These are phyloP conservation scores for Chrysotoxum bicinctum DNA, from an alignment of 2,888 invertebrate genomes.

Conservation along the genomic window DNA sequence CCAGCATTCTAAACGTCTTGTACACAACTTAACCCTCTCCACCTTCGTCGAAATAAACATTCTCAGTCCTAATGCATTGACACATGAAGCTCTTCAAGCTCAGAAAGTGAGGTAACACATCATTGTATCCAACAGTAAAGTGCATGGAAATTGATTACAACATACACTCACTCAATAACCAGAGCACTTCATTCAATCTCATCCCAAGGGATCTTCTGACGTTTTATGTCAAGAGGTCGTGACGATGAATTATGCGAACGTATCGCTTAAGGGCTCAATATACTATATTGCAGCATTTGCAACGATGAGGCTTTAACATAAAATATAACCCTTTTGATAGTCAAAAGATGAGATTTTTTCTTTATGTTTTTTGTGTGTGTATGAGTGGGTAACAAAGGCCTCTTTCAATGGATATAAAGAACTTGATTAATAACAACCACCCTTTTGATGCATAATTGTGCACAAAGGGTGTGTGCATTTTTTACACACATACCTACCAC, in stretches of 20 bases:
- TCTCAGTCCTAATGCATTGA: conserved; percentile 9
- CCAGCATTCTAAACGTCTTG: background rate
- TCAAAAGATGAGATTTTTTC: conserved; percentile 22
- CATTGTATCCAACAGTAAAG: conserved; percentile 31
- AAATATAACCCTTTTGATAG: conserved; percentile 47
- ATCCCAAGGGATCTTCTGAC: conserved; percentile 48
- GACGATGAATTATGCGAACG: conserved; percentile 66
- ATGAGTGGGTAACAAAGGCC: conserved; percentile 27
- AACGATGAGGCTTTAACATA: conserved; percentile 19
- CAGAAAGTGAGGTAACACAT: conserved; percentile 43
- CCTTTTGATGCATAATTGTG: conserved; percentile 66
- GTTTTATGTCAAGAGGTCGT: conserved; percentile 69
- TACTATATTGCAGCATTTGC: background rate
- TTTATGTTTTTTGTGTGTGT: background rate
- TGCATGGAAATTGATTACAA: conserved; percentile 65
- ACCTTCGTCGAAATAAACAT: background rate
- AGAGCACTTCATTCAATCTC: conserved; percentile 49
- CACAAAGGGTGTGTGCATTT: conserved; percentile 52
- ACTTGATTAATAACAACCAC: conserved; percentile 70
- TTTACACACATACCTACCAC: conserved; percentile 8
- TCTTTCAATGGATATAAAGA: conserved; percentile 55
- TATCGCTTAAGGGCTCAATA: conserved; percentile 53
- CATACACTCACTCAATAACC: conserved; percentile 64
- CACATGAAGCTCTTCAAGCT: conserved; percentile 21
- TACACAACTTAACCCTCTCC: background rate